Conservation (phyloP, 2,113 vertebrate species). For the Sturnus vulgaris region DNA sequence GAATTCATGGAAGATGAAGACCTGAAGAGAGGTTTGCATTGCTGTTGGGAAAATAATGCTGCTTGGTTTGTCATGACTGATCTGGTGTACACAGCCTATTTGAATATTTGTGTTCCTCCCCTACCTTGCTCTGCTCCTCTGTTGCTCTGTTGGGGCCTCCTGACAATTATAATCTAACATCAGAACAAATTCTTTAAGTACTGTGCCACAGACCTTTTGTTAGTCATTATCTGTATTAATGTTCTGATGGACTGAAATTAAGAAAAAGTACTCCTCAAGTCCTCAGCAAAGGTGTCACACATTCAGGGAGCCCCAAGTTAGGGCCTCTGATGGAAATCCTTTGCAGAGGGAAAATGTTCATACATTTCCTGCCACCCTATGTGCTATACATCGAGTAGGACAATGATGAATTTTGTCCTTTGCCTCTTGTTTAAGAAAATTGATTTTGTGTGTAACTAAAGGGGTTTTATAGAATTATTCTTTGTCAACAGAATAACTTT, state of each 20-base stretch:
- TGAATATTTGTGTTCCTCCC: not conserved
- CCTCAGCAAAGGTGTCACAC: fast-evolving
- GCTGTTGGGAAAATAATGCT: not conserved
- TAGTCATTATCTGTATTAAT: not conserved
- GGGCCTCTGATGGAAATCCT: not conserved
- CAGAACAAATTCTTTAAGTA: not conserved
- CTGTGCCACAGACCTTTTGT: not conserved
- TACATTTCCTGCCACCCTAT: not conserved
- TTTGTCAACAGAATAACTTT: not conserved
- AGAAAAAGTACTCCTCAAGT: not conserved
- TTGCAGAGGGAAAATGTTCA: not conserved
- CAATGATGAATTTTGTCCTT: not conserved
- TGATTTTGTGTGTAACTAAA: not conserved
- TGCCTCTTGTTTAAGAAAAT: not conserved
- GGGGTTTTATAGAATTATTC: not conserved
- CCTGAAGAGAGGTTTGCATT: not conserved
- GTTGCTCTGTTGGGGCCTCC: not conserved
- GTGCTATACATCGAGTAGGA: not conserved
- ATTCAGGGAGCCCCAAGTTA: not conserved
- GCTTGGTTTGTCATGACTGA: not conserved
- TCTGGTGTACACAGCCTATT: not conserved
- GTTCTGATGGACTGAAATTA: not conserved
- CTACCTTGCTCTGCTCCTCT: not conserved
- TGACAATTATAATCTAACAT: not conserved
- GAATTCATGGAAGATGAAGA: not conserved